A percentile compares a stretch with the other conserved stretches of the same genome.
Evolutionary conservation across 2,113 vertebrate genomes (phyloP).

Genomic region (Seriola dumerili): DNA sequence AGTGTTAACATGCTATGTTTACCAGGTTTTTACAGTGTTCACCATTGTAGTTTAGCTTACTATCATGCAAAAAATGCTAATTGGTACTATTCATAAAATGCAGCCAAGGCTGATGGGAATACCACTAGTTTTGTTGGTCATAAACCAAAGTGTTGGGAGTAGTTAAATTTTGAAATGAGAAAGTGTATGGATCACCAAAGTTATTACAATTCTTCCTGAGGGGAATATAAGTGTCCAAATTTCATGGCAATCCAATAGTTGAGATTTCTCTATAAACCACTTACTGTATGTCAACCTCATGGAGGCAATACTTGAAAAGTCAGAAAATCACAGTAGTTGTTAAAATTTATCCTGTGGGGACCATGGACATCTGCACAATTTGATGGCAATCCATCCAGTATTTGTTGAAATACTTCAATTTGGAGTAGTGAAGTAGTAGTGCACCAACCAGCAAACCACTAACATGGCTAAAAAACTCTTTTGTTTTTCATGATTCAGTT

Average conservation of each 20-base stretch:
- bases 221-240: conserved; percentile 1
- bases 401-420: conserved; percentile 8
- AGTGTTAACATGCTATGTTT: neutral
- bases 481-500: neutral
- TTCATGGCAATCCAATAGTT: conserved; percentile 8
- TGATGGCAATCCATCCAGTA: neutral
- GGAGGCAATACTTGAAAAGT: conserved; percentile 6
- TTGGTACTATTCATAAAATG: neutral
- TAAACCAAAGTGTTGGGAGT: neutral
- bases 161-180: neutral
- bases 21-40: neutral
- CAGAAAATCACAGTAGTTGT: conserved; percentile 28
- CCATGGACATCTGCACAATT: conserved; percentile 1
- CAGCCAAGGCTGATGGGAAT: neutral
- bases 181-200: conserved; percentile 1
- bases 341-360: conserved; percentile 10
- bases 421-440: neutral
- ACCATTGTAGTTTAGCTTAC: neutral
- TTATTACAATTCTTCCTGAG: conserved; percentile 27
- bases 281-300: neutral
- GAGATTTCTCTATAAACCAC: conserved; percentile 16
- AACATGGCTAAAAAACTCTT: neutral
- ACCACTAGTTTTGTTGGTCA: neutral
- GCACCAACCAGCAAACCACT: neutral
- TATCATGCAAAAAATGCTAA: no score